Percentiles rank a stretch among this genome's conserved stretches.
These are phyloP conservation scores for Nephrotoma guestfalica DNA, from an alignment of 2,888 invertebrate genomes.

Conservation along the genomic window DNA sequence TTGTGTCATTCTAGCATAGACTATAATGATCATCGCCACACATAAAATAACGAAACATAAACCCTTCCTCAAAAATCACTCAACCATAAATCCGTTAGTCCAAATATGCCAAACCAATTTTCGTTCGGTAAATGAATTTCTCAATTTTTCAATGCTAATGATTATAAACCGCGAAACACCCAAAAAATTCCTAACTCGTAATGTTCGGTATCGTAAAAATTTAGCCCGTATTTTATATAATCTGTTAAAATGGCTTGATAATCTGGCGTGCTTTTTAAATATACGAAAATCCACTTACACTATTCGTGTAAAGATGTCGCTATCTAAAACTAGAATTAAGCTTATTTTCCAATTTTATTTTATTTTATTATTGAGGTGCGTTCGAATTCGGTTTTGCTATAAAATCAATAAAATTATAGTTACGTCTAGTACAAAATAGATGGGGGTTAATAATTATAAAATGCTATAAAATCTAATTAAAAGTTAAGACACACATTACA, in stretches of 20 bases:
- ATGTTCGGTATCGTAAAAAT: no score
- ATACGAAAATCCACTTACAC: not conserved
- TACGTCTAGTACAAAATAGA: not conserved
- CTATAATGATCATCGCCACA: not conserved
- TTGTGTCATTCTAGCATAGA: not conserved
- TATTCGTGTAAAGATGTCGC: not conserved
- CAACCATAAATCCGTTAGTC: not conserved
- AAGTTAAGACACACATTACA: slow-evolving; percentile 2
- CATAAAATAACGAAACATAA: not conserved
- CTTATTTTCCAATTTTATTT: not conserved
- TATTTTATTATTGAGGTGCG: not conserved
- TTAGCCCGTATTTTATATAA: not conserved
- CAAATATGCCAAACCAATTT: not conserved
- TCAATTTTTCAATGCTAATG: not conserved
- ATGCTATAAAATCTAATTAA: slow-evolving; percentile 3
- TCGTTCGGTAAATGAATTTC: not conserved
- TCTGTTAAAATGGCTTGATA: not conserved
- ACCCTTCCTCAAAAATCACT: not conserved
- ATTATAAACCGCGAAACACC: not conserved
- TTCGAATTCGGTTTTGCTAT: not conserved
- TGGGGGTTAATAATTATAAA: slow-evolving; percentile 1
- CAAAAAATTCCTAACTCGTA: not conserved
- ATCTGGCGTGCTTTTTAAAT: not conserved
- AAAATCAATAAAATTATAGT: not conserved
- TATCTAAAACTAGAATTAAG: not conserved